Base-by-base conservation (phyloP, 2,888 invertebrate species). In the Drosophila lacicola region DNA sequence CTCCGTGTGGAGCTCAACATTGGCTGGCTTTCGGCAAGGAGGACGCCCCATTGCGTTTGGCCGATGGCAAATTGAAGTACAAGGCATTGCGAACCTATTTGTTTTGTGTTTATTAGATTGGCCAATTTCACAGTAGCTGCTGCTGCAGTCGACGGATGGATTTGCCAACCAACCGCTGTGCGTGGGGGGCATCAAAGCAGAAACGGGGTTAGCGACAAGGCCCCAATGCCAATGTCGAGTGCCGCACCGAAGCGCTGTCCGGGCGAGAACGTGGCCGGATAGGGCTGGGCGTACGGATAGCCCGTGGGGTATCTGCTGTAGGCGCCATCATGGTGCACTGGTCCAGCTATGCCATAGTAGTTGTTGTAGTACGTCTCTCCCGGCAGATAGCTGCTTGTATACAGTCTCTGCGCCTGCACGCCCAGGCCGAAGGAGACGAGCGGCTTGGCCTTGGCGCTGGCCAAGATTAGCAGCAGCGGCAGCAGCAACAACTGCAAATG, bases 141-240 rank as follows among this genome's bases (percentile, higher is more conserved):
- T 29, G 29, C 29, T 8, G 25, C 25, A 25, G 25, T 50, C 37
- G 41, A 19, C 29, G 61, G 69, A 67, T 61, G 66, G 64, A 56
- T 60, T 61, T 74, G 13, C 17, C 17, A 1, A 74, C 17, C 17
- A 1, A 74, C 62, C 39, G 74, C 73, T 62, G 58, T 62, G 63
- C n/a, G 19, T 29, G 29, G 1, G 29, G 1, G 8, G 8, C 45
- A 51, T 83, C 65, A 83, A 33, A 82, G 81, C 46, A 82, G 62
- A 65, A 82, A 82, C 4, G 76, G 78, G 54, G 72, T 45, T 14
- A 82, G 67, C 47, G 86, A 78, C 42, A 83, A 51, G 17, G 80
- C 81, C 6, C 86, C 79, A 21, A 85, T 70, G 33, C 81, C 83
- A 45, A 79, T 25, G 49, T 86, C 74, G 29, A 83, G 69, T 25